phyloP scores from a whole-genome alignment of 2,888 invertebrate species.

The Odontothrips loti region DNA sequence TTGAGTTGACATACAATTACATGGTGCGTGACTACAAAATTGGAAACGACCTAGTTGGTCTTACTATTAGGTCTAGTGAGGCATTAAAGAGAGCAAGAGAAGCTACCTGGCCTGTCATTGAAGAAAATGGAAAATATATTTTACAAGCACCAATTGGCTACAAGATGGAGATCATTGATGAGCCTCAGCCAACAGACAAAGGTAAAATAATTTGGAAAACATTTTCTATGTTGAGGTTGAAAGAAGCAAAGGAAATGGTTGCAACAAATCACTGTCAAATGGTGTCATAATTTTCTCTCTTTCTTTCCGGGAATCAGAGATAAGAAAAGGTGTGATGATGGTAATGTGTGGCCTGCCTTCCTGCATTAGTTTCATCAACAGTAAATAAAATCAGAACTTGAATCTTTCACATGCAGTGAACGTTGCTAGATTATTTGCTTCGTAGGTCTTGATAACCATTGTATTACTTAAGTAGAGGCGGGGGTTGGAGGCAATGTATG shows the following conservation, averaged over 20 bases:
- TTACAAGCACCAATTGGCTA: slow-evolving; percentile 90
- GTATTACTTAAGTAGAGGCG: neutral
- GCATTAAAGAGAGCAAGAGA: slow-evolving; percentile 67
- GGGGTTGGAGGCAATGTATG: no score
- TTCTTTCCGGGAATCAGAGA: neutral
- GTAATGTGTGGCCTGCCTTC: slow-evolving; percentile 18
- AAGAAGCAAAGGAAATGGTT: neutral
- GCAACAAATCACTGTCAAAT: neutral
- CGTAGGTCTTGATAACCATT: neutral
- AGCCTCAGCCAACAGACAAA: slow-evolving; percentile 61
- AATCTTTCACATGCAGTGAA: no score
- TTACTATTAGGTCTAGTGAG: slow-evolving; percentile 77
- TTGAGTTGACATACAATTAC: slow-evolving; percentile 97
- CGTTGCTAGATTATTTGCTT: slow-evolving; percentile 21
- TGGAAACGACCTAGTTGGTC: slow-evolving; percentile 80
- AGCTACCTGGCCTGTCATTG: slow-evolving; percentile 66
- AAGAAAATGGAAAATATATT: slow-evolving; percentile 57
- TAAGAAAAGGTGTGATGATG: neutral
- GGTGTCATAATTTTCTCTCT: neutral
- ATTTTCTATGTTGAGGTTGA: neutral
- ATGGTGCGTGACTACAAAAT: slow-evolving; percentile 79
- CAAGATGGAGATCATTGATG: slow-evolving; percentile 73
- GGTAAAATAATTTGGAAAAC: slow-evolving; percentile 49
- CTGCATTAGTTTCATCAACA: neutral
- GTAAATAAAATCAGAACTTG: no score